These are phyloP conservation scores for Siniperca undulata DNA, from an alignment of 2,797 vertebrate genomes.

Conservation along the genomic window DNA sequence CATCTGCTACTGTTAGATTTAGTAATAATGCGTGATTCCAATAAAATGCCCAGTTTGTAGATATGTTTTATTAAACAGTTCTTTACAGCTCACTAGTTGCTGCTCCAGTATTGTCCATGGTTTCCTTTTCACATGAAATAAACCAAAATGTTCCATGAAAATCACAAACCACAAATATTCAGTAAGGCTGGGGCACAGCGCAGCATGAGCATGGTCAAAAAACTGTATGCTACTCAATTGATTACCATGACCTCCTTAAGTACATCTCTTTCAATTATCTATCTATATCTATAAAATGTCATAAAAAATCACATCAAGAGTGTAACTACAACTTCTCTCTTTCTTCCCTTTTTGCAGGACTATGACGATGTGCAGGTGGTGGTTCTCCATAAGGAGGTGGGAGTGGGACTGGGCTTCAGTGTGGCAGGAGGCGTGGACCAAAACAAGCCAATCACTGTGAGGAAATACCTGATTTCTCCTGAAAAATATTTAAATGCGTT, in stretches of 20 bases:
- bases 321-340: background rate
- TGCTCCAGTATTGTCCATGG: background rate
- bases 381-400: conserved; percentile 88
- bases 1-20: background rate
- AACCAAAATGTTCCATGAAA: background rate
- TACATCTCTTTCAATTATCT: background rate
- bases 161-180: background rate
- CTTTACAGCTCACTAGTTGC: background rate
- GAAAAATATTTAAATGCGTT: background rate
- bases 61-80: background rate
- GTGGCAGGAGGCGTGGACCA: conserved; percentile 88
- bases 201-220: background rate
- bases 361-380: conserved; percentile 86
- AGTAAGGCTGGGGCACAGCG: no score
- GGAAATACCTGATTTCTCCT: conserved; percentile 42
- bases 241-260: background rate
- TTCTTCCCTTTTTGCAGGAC: conserved; percentile 69
- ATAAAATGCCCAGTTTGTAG: no score
- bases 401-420: conserved; percentile 87
- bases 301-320: no score
- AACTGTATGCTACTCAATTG: background rate
- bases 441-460: conserved; percentile 87
- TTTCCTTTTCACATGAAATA: background rate
- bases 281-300: no score
- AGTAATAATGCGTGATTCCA: no score